Base-by-base conservation (phyloP, 30 jellyfish, hydroid and myxozoan genomes). In the Aurelia aurita region DNA sequence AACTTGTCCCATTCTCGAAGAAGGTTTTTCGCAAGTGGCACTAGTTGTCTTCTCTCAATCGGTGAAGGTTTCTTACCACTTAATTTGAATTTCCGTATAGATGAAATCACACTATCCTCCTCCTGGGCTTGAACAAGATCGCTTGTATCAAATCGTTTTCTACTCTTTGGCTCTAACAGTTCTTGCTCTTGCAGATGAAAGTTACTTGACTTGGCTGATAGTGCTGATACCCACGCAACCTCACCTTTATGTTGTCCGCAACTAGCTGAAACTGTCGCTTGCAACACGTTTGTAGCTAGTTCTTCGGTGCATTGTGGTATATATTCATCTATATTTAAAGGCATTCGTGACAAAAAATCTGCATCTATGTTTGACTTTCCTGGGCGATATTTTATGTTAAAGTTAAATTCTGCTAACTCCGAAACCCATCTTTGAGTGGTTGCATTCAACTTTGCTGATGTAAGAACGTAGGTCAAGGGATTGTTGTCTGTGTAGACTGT, bases 391-490 rank as follows among this genome's bases (percentile, higher is more conserved):
- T 54, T 54, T 12, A 54, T 54, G 5, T 34, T 34, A 34, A 34
- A 34, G 5, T 34, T 34, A 18, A 54, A 72, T 2, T 75, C 70
- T 27, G 90, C 70, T 20, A 86, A 59, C 21, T 86, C 90, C 2
- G 69, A 1, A 20, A 86, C 70, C 96, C 96, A 86, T 14, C 90
- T 74, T 15, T 16, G 76, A n/a, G 69, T 85, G 13, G 89, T 74
- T 0, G 90, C 90, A 71, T 74, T 85, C 68, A 85, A 62, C 51
- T 67, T 66, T 22, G 86, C 86, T 0, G 70, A 25, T 25, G 74
- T 25, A 26, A 53, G 19, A 21, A 77, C 26, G 81, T 77, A 87
- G 18, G 69, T 57, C 26, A 72, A 58, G 1, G 90, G 85, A 57
- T 86, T 76, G 58, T 72, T 72, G 45, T 74, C 90, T 3, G 86